These are phyloP conservation scores for Nephrotoma appendiculata DNA, from an alignment of 2,888 invertebrate species.

Conservation along the genomic window DNA sequence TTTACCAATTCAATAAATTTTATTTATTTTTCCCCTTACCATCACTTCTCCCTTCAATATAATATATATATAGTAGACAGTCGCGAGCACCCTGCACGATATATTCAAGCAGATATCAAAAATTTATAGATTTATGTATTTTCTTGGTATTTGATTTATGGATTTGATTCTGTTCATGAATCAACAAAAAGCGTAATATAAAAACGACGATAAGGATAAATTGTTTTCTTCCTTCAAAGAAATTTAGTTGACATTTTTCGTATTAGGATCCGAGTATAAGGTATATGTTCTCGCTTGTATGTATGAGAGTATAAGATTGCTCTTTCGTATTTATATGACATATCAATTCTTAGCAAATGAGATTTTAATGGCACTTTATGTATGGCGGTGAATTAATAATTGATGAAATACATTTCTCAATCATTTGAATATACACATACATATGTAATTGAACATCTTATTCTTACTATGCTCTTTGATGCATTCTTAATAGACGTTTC, in stretches of 20 bases:
- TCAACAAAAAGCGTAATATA: neutral
- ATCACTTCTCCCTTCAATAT: too few species aligned
- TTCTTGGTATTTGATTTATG: neutral
- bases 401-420: neutral
- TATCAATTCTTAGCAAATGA: neutral
- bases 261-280: neutral
- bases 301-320: neutral
- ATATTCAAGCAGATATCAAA: neutral
- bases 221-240: neutral
- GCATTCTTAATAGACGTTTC: too few species aligned
- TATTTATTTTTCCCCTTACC: too few species aligned
- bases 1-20: too few species aligned
- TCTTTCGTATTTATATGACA: neutral
- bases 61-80: too few species aligned
- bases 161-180: neutral
- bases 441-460: too few species aligned
- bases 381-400: neutral
- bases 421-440: too few species aligned
- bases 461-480: too few species aligned
- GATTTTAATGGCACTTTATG: neutral
- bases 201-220: neutral
- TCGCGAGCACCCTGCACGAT: too few species aligned
- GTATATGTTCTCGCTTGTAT: neutral
- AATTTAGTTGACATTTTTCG: neutral
- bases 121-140: neutral